Evolutionary conservation across 2,888 invertebrate genomes (phyloP).

Genomic region (Autographa gamma): DNA sequence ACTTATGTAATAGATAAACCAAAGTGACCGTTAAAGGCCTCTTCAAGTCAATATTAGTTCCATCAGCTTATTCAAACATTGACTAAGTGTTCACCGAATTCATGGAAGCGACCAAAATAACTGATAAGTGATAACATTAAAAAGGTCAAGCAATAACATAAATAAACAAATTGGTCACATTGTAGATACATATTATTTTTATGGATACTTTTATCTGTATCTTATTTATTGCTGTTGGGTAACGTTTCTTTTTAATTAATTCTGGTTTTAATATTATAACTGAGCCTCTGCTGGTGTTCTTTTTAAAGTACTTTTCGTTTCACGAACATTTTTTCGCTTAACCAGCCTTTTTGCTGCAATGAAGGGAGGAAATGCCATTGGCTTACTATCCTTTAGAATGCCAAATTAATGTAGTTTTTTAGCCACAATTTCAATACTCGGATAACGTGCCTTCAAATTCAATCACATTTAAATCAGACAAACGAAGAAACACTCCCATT

Average conservation of each 20-base stretch:
- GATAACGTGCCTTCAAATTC: slow-evolving; percentile 15
- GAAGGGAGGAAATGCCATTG: background rate
- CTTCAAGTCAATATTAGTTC: slow-evolving; percentile 5
- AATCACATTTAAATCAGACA: slow-evolving; percentile 24
- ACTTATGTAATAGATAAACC: background rate
- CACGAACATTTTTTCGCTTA: too few relatives aligned
- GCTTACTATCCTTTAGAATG: background rate
- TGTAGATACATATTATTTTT: background rate
- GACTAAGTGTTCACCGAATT: background rate
- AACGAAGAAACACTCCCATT: slow-evolving; percentile 41
- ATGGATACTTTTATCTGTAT: background rate
- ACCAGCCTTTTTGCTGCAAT: too few relatives aligned
- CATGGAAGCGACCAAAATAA: background rate
- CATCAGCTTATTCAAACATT: background rate
- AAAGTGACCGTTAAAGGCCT: background rate
- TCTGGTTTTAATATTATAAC: too few relatives aligned
- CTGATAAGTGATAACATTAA: background rate
- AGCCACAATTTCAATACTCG: background rate
- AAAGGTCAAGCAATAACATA: background rate
- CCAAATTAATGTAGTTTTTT: background rate
- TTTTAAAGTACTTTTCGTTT: background rate
- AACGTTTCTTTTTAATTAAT: too few relatives aligned
- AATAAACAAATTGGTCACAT: slow-evolving; percentile 2
- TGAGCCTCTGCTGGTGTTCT: too few relatives aligned
- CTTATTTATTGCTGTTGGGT: too few relatives aligned